Percentiles rank a stretch among this genome's conserved stretches.
Conservation (phyloP, 2,113 vertebrate species). For the Cathartes aura region DNA sequence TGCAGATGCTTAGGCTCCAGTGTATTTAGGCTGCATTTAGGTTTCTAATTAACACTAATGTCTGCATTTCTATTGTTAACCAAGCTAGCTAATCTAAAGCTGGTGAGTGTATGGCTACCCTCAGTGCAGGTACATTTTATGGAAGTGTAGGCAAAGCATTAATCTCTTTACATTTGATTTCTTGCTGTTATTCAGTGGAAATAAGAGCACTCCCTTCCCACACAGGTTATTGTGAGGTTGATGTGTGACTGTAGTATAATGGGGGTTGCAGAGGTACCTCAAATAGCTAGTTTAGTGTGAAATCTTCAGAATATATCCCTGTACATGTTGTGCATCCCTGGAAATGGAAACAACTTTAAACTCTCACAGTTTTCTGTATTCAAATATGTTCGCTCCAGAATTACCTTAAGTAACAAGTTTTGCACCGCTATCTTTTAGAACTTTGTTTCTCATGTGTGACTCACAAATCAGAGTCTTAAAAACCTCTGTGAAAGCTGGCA, state of each 20-base stretch:
- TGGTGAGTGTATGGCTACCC: not conserved
- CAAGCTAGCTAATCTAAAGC: not conserved
- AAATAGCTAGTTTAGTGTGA: not conserved
- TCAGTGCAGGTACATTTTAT: not conserved
- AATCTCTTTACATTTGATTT: not conserved
- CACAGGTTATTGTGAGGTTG: not conserved
- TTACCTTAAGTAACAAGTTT: not conserved
- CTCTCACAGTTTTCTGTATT: not conserved
- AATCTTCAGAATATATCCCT: not conserved
- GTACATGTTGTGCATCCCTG: not conserved
- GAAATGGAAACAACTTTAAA: not conserved
- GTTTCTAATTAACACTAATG: not conserved
- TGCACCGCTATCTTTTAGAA: rapidly evolving
- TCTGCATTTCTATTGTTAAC: not conserved
- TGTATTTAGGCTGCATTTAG: not conserved
- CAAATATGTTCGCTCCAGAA: not conserved
- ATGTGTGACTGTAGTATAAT: not conserved
- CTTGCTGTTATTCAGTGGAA: not conserved
- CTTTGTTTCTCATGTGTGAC: not conserved
- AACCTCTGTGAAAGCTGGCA: not conserved
- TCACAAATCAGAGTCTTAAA: not conserved
- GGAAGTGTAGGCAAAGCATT: not conserved
- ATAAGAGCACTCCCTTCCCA: not conserved
- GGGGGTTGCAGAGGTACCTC: not conserved
- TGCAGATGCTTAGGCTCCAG: not conserved